phyloP scores from a whole-genome alignment of 2,113 vertebrate genomes.

The Mellivora capensis region DNA sequence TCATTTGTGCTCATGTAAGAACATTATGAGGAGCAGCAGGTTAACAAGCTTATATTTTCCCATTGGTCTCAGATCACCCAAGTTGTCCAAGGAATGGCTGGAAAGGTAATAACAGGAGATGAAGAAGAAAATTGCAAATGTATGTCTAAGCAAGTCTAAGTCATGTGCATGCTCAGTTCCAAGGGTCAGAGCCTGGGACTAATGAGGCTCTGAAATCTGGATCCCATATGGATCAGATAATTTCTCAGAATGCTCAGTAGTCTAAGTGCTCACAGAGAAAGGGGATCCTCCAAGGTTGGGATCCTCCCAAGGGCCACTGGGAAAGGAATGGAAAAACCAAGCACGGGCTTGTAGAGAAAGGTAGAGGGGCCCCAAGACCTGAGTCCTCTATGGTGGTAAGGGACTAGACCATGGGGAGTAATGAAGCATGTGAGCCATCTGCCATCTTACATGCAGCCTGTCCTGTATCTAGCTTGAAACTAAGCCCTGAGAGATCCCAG shows the following conservation, averaged over 20 bases:
- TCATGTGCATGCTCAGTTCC: neutral
- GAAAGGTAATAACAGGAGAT: neutral
- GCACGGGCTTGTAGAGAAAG: neutral
- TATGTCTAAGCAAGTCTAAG: neutral
- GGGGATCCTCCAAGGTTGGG: neutral
- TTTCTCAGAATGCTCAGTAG: neutral
- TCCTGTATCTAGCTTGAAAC: no score
- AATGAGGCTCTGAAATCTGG: neutral
- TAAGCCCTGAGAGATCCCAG: neutral
- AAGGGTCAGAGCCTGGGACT: neutral
- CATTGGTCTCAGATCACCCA: neutral
- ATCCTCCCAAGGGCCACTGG: neutral
- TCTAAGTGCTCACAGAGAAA: neutral
- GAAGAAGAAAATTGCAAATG: neutral
- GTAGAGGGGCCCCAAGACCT: neutral
- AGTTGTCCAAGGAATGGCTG: neutral
- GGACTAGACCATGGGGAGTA: neutral
- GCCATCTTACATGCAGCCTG: no score
- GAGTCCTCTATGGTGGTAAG: neutral
- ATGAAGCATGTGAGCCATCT: rapidly evolving
- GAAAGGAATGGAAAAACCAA: neutral
- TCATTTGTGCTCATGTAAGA: neutral
- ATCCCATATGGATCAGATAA: neutral
- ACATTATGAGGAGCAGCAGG: neutral
- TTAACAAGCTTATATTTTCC: neutral